Evolutionary conservation across 2,888 invertebrate species (phyloP).

Genomic region (Protonemura montana): DNA sequence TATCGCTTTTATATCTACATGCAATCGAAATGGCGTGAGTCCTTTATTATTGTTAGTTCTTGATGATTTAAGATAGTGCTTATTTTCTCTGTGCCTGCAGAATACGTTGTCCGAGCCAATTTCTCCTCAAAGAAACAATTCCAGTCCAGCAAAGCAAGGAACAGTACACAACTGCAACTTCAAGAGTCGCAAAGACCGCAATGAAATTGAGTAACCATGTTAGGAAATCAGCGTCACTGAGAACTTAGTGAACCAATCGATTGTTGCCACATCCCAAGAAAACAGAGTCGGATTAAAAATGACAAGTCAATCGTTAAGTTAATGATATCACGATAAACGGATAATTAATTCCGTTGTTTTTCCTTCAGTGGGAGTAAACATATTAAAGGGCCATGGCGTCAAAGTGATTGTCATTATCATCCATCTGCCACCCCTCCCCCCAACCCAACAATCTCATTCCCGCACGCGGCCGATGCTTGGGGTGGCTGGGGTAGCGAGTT

Average conservation of each 20-base stretch:
- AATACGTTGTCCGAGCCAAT: too few species aligned
- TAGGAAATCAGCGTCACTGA: not conserved
- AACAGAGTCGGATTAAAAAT: not conserved
- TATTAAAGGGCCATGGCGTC: constrained; percentile 15
- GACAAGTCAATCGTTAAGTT: constrained; percentile 3
- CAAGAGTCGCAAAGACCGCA: too few species aligned
- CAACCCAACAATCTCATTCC: not conserved
- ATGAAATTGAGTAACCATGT: too few species aligned
- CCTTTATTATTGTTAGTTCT: too few species aligned
- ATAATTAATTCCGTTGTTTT: constrained; percentile 25
- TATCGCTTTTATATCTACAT: not conserved
- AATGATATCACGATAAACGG: constrained; percentile 16
- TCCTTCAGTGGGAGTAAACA: constrained; percentile 15
- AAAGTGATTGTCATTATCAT: constrained; percentile 31
- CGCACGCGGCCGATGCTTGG: not conserved
- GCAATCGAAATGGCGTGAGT: too few species aligned
- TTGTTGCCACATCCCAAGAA: not conserved
- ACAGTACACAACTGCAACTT: too few species aligned
- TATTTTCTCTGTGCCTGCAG: too few species aligned
- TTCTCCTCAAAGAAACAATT: too few species aligned
- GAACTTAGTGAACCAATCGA: not conserved
- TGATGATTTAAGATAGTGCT: too few species aligned
- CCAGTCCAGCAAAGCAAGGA: too few species aligned
- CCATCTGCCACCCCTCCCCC: not conserved
- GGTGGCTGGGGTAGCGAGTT: not conserved